A percentile compares a stretch with the other conserved stretches of the same genome.
Conservation (phyloP, 1,140 invertebrate species). For the Agrypnia vestita region DNA sequence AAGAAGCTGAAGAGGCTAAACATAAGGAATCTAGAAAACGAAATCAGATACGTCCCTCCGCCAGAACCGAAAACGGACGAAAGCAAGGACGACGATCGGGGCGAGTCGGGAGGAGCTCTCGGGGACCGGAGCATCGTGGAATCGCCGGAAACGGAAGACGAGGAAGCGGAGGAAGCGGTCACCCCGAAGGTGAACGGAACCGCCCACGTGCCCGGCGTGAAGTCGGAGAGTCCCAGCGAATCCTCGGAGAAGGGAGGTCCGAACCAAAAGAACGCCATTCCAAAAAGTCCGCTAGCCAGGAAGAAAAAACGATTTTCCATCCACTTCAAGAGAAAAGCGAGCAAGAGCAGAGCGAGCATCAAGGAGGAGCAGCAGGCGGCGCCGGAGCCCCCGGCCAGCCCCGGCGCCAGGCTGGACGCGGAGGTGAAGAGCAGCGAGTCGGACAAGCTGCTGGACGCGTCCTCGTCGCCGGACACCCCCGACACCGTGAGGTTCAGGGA, state of each 20-base stretch:
- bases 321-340: slow-evolving; percentile 71
- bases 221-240: slow-evolving; percentile 52
- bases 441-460: slow-evolving; percentile 54
- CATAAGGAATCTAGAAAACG: slow-evolving; percentile 70
- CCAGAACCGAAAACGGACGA: slow-evolving; percentile 39
- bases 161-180: slow-evolving; percentile 11
- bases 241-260: slow-evolving; percentile 52
- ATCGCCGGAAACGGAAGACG: slow-evolving; percentile 19
- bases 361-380: slow-evolving; percentile 56
- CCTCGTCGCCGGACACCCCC: slow-evolving; percentile 52
- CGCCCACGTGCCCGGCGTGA: slow-evolving; percentile 40
- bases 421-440: slow-evolving; percentile 43
- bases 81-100: slow-evolving; percentile 19
- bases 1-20: slow-evolving; percentile 70
- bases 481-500: slow-evolving; percentile 51
- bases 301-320: slow-evolving; percentile 72
- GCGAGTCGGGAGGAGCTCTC: neutral
- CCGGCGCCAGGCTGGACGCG: slow-evolving; percentile 62
- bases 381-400: neutral
- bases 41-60: slow-evolving; percentile 68
- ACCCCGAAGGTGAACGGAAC: slow-evolving; percentile 43
- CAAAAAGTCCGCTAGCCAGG: slow-evolving; percentile 68
- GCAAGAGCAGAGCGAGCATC: slow-evolving; percentile 63
- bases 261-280: slow-evolving; percentile 43
- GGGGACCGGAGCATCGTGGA: neutral